Conservation (phyloP, 1,140 invertebrate genomes). For the Hestina assimilis region DNA sequence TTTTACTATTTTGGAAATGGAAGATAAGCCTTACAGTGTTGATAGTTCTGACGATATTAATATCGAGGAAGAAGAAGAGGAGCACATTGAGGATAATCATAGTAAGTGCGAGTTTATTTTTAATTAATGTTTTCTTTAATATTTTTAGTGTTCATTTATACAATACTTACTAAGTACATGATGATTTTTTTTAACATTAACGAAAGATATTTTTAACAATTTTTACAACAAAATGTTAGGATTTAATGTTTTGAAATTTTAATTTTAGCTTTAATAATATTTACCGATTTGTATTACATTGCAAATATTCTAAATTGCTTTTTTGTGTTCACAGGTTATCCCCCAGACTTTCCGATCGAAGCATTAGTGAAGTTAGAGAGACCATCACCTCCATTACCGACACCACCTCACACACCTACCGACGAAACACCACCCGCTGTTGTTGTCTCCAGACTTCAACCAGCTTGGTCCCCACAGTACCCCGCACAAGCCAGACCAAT, state of each 20-base stretch:
- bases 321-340: slow-evolving; percentile 61
- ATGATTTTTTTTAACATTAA: background rate
- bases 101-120: slow-evolving; percentile 46
- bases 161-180: background rate
- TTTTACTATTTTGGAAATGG: slow-evolving; percentile 65
- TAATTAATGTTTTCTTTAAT: slow-evolving; percentile 3
- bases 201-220: too few species aligned
- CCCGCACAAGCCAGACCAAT: slow-evolving; percentile 52
- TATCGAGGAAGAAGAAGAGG: slow-evolving; percentile 69
- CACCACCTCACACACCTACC: slow-evolving; percentile 86
- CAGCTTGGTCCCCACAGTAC: slow-evolving; percentile 53
- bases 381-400: slow-evolving; percentile 82
- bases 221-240: too few species aligned
- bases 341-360: slow-evolving; percentile 75
- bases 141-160: background rate
- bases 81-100: slow-evolving; percentile 62
- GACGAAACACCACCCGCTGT: slow-evolving; percentile 75
- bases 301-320: slow-evolving; percentile 14
- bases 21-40: slow-evolving; percentile 72
- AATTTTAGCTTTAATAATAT: background rate
- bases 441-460: slow-evolving; percentile 59
- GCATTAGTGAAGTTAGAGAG: slow-evolving; percentile 81
- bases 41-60: slow-evolving; percentile 73
- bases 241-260: background rate
- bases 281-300: background rate